phyloP scores from a whole-genome alignment of 2,797 vertebrate genomes.

The Chelon labrosus region DNA sequence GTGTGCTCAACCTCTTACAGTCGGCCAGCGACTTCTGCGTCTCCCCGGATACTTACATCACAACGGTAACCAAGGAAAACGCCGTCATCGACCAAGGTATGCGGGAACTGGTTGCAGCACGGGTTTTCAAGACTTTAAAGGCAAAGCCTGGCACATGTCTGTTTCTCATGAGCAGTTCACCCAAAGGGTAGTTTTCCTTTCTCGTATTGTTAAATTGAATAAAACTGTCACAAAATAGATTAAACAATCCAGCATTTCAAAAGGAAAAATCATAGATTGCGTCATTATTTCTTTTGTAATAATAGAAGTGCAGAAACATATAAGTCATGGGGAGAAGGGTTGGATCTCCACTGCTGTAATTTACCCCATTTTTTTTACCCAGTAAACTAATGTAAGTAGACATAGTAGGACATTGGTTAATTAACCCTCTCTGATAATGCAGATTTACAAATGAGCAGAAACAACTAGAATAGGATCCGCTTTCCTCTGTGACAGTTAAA shows the following conservation, averaged over 20 bases:
- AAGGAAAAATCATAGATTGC: neutral
- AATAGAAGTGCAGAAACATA: neutral
- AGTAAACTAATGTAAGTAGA: neutral
- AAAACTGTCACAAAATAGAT: neutral
- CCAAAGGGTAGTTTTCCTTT: neutral
- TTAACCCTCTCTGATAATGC: neutral
- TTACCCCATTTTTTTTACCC: no score
- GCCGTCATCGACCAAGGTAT: conserved; percentile 85
- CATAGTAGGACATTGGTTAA: neutral
- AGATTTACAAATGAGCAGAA: conserved; percentile 29
- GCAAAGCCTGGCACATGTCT: neutral
- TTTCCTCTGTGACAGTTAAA: conserved; percentile 43
- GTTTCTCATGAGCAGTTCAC: neutral
- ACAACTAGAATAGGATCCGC: conserved; percentile 21
- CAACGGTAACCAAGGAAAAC: conserved; percentile 90
- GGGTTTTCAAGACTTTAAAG: neutral
- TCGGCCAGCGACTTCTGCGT: conserved; percentile 96
- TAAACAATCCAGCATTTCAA: neutral
- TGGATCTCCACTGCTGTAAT: neutral
- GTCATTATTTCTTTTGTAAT: neutral
- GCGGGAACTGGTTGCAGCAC: neutral
- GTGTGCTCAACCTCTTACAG: conserved; percentile 75
- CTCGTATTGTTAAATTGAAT: rapidly evolving
- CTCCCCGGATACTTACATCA: conserved; percentile 91
- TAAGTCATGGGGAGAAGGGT: neutral